Evolutionary conservation across 1,140 invertebrate genomes (phyloP), one percentile per base, ranked within the genome.

Genomic region (Cotesia vestalis): DNA sequence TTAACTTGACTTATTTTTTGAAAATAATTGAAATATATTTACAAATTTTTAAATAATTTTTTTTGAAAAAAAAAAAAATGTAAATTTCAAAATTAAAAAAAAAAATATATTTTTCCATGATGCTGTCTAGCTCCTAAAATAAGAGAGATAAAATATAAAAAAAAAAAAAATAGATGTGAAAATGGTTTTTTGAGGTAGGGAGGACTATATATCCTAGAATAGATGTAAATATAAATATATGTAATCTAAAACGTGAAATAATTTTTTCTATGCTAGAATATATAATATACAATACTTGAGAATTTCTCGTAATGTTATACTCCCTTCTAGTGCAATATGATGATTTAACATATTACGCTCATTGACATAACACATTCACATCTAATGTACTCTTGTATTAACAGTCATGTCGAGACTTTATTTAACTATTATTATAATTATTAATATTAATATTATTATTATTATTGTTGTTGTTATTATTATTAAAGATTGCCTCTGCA

Each of bases 141-240:
- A 52, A 52, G 64, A 17, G 20, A 51, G 27, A 64, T 9, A 66
- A 27, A 27, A 27, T 27, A 52, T 9, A 17, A 17, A 17, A 17
- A 17, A 4, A 17, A 27, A 66, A 14, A 40, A 36, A 40, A 52
- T 35, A 66, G 51, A 52, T 40, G 40, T 52, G 38, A 40, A 8
- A 64, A 34, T 46, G 8, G 35, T 38, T 60, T 60, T 40, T 59
- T 69, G 78, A 79, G 77, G 77, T 79, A 81, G 80, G 79, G 78
- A 80, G 75, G 76, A 78, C 77, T 79, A 59, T 55, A 78, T 77
- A 78, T 78, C 72, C 80, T 80, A 80, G 69, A 77, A 53, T 67
- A 46, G 40, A 46, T 46, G 6, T 46, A 11, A 46, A 46, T 69
- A 68, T 34, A 68, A 46, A 60, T 59, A 66, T 34, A 71, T 12